Base-by-base conservation (phyloP, 2,113 vertebrate species). In the Anthoscopus minutus region DNA sequence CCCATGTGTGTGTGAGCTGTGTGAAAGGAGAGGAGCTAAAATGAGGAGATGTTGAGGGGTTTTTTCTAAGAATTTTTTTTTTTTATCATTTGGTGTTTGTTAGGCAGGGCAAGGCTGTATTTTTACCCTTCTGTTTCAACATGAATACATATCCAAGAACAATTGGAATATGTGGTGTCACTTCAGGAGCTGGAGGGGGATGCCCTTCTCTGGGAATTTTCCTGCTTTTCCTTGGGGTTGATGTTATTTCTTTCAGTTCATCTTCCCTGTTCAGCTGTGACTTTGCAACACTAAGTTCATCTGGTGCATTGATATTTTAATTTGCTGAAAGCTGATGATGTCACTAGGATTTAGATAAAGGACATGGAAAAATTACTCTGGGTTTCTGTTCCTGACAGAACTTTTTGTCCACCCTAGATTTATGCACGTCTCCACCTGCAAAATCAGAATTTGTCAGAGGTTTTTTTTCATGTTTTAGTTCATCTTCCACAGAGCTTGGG, bases 1-100 rank as follows among this genome's bases (percentile, higher is more conserved):
- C 2, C 0, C 24, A 1, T 7, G 19, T 47, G 38, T 2, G 0
- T 7, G 10, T 11, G 54, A 76, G 25, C 53, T 85, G 47, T 2
- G 1, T 19, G 33, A 30, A 67, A 4, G 15, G 21, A 64, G 44
- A 86, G 45, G 24, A 89, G 67, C 21, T 58, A 33, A 93, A 65
- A 62, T 24, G 21, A 50, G 70, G 81, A 76, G 88, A 28, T 20
- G 1, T 35, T 86, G 17, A n/a, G 1, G 0, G 2, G 3, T 2
- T 13, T n/a, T 15, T 44, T 62, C 58, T 6, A 62, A 40, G 2
- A 44, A 76, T 4, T 13, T 2, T 2, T 6, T 21, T n/a, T 69
- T 78, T 76, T 69, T 9, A 38, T 79, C 30, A 33, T 23, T 65
- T 23, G 8, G 3, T 2, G 0, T 31, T 81, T 42, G 5, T 78